phyloP scores from a whole-genome alignment of 2,113 vertebrate species.

The Odobenus rosmarus region DNA sequence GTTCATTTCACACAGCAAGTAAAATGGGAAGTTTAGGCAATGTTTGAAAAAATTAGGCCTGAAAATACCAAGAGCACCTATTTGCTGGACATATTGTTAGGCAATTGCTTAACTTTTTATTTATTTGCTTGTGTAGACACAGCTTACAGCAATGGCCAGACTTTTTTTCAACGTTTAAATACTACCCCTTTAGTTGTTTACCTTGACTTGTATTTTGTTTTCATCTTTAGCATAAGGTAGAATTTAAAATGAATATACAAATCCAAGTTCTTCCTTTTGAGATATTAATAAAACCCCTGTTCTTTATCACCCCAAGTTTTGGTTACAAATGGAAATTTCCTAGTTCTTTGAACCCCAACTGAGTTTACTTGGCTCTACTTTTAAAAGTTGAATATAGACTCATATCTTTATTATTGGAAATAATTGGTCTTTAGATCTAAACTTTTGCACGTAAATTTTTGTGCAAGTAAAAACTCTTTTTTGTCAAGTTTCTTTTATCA shows the following conservation, averaged over 20 bases:
- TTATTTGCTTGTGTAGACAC: neutral
- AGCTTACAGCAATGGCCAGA: neutral
- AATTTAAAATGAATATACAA: slow-evolving; percentile 29
- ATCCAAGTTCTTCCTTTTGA: slow-evolving; percentile 20
- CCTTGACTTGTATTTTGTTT: neutral
- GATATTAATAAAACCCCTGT: slow-evolving; percentile 10
- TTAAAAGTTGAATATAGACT: neutral
- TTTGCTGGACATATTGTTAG: neutral
- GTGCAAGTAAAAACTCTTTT: neutral
- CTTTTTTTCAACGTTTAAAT: neutral
- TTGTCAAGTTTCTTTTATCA: neutral
- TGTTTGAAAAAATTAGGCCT: neutral
- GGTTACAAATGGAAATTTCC: slow-evolving; percentile 16
- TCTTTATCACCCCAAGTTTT: neutral
- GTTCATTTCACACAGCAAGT: slow-evolving; percentile 13
- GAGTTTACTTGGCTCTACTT: neutral
- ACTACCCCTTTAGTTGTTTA: neutral
- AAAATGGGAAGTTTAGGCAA: slow-evolving; percentile 9
- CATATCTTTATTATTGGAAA: neutral
- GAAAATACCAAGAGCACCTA: slow-evolving; percentile 14
- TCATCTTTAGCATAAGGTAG: slow-evolving; percentile 42
- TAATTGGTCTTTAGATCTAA: neutral
- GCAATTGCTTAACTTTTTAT: neutral
- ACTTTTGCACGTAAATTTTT: neutral
- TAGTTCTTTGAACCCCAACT: neutral